These are phyloP conservation scores for Drosophila antonietae DNA, from an alignment of 2,888 invertebrate genomes.

Conservation along the genomic window DNA sequence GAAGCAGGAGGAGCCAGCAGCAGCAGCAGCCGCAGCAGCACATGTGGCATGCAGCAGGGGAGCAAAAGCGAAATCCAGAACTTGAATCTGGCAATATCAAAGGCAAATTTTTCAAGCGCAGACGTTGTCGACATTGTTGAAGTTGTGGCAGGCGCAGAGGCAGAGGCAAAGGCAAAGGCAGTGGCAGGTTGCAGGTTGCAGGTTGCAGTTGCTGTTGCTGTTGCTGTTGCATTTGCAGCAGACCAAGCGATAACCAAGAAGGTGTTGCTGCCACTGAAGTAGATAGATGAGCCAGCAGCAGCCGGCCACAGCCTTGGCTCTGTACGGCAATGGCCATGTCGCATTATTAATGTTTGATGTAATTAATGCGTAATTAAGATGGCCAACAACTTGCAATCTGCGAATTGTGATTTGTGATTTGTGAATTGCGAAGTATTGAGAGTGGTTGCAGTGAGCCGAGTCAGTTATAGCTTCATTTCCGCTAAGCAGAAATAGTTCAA, in stretches of 20 bases:
- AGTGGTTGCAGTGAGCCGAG: constrained; percentile 1
- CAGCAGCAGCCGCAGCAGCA: constrained; percentile 3
- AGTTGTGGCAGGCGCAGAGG: constrained; percentile 25
- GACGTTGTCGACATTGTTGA: constrained; percentile 38
- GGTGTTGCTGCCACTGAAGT: constrained; percentile 74
- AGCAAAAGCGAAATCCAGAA: constrained; percentile 7
- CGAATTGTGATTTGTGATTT: neutral
- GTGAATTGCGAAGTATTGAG: neutral
- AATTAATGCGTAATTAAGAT: constrained; percentile 82
- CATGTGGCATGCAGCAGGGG: constrained; percentile 39
- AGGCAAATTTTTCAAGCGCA: constrained; percentile 72
- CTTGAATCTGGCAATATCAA: constrained; percentile 58
- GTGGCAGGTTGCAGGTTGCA: neutral
- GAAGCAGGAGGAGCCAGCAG: neutral
- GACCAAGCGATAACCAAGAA: constrained; percentile 46
- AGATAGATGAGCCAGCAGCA: constrained; percentile 63
- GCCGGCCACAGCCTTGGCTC: constrained; percentile 4
- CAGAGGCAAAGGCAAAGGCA: constrained; percentile 16
- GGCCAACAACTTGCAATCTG: constrained; percentile 43
- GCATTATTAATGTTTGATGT: constrained; percentile 79
- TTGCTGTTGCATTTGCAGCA: constrained; percentile 18
- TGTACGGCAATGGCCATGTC: constrained; percentile 31
- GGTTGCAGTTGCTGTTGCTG: neutral
- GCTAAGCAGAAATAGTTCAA: constrained; percentile 51
- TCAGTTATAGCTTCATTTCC: constrained; percentile 19